Evolutionary conservation across 1,140 invertebrate species (phyloP).

Genomic region (Oscheius sp.): DNA sequence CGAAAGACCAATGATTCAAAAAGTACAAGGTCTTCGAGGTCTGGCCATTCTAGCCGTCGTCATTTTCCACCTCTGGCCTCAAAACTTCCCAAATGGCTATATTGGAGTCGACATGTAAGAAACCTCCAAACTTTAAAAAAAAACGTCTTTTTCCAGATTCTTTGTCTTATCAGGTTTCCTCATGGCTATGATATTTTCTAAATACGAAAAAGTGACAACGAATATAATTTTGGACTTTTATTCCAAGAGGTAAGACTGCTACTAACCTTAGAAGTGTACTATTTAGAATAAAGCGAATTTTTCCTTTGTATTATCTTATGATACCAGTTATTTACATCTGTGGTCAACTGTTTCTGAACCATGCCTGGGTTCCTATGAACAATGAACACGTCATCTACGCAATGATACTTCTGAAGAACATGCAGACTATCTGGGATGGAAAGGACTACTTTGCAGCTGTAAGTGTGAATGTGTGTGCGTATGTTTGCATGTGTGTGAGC

Average conservation of each 20-base stretch:
- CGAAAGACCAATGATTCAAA: no score
- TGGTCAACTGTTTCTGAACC: slow-evolving; percentile 8
- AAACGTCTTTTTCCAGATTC: slow-evolving; percentile 4
- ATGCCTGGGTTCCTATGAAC: slow-evolving; percentile 8
- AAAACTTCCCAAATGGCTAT: slow-evolving; percentile 18
- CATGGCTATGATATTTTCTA: slow-evolving; percentile 12
- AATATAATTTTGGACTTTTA: slow-evolving; percentile 1
- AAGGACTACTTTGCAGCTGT: slow-evolving; percentile 17
- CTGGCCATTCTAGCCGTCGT: slow-evolving; percentile 14
- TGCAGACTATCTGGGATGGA: slow-evolving; percentile 16
- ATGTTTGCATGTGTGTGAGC: not conserved
- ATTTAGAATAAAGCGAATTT: slow-evolving; percentile 10
- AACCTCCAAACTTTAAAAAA: not conserved
- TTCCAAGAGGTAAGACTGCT: slow-evolving; percentile 1
- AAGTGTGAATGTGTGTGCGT: not conserved
- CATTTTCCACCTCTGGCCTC: not conserved
- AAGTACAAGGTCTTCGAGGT: slow-evolving; percentile 23
- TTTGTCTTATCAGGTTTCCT: slow-evolving; percentile 24
- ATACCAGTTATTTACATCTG: not conserved
- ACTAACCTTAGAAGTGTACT: not conserved
- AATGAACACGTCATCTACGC: not conserved
- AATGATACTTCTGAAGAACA: slow-evolving; percentile 10
- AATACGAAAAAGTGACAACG: not conserved
- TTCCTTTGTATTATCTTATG: slow-evolving; percentile 17
- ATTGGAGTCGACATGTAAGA: slow-evolving; percentile 14